Conservation (phyloP, 2,888 invertebrate genomes). For the Parascotia fuliginaria region DNA sequence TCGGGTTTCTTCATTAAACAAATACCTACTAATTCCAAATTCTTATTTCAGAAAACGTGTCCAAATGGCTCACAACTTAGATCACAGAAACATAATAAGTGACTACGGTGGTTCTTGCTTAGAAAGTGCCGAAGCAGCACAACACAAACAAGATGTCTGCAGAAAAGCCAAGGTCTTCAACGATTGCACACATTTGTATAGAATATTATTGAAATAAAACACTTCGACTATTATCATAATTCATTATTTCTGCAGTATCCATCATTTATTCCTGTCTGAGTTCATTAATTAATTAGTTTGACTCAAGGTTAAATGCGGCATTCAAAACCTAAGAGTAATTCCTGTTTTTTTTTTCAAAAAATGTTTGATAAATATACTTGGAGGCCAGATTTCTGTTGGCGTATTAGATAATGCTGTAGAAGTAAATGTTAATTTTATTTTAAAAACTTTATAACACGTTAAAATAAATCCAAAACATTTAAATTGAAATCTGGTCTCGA, state of each 20-base stretch:
- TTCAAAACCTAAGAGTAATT: too few species aligned
- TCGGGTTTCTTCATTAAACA: too few species aligned
- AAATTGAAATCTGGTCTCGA: slow-evolving; percentile 21
- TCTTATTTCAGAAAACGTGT: slow-evolving; percentile 66
- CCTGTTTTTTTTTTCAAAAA: too few species aligned
- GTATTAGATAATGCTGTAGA: too few species aligned
- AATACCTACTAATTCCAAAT: too few species aligned
- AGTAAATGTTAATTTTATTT: too few species aligned
- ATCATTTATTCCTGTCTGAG: too few species aligned
- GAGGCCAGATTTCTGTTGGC: too few species aligned
- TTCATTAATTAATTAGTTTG: too few species aligned
- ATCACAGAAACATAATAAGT: slow-evolving; percentile 39
- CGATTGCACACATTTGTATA: slow-evolving; percentile 77
- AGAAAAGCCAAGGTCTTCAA: slow-evolving; percentile 79
- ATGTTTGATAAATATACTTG: too few species aligned
- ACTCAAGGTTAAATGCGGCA: too few species aligned
- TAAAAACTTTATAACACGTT: too few species aligned
- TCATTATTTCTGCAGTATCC: slow-evolving; percentile 1
- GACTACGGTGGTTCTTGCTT: slow-evolving; percentile 67
- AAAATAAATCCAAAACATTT: slow-evolving; percentile 13
- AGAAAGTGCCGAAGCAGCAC: slow-evolving; percentile 70
- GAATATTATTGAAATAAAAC: slow-evolving; percentile 61
- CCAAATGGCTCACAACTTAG: slow-evolving; percentile 60
- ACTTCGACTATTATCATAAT: neutral
- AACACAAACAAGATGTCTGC: slow-evolving; percentile 78